These are phyloP conservation scores for Pocillopora meandrina DNA, from an alignment of 92 coral and sea anemone species.

Conservation along the genomic window DNA sequence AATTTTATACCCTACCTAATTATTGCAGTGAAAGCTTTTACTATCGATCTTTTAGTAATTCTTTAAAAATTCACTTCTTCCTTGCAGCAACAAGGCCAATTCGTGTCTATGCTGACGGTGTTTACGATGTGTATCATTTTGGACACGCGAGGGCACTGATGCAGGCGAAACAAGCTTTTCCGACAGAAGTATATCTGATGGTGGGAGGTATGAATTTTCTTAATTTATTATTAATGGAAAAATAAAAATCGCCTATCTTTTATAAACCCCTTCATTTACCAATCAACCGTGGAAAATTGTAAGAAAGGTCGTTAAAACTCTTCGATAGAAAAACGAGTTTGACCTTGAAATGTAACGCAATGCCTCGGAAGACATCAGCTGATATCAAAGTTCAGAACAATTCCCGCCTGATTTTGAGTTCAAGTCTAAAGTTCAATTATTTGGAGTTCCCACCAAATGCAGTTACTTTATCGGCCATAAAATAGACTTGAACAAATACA, in stretches of 20 bases:
- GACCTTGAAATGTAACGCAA: conserved; percentile 29
- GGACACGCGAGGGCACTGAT: conserved; percentile 95
- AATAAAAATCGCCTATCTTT: neutral
- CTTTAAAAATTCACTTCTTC: neutral
- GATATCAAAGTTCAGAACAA: conserved; percentile 14
- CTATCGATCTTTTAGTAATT: neutral
- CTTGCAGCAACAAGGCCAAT: conserved; percentile 88
- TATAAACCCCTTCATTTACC: neutral
- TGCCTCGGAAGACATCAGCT: conserved; percentile 2
- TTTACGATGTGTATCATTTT: conserved; percentile 88
- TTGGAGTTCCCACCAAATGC: neutral
- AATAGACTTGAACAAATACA: too few relatives aligned
- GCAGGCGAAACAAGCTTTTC: conserved; percentile 92
- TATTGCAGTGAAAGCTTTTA: too few relatives aligned
- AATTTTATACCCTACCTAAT: too few relatives aligned
- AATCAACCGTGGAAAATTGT: neutral
- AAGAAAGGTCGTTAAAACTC: neutral
- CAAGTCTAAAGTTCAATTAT: conserved; percentile 37
- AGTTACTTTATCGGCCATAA: too few relatives aligned
- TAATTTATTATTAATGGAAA: conserved; percentile 21
- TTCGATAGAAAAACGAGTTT: neutral
- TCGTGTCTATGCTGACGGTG: conserved; percentile 96
- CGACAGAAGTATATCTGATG: conserved; percentile 85
- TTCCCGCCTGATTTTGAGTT: neutral
- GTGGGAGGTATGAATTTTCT: conserved; percentile 79